Evolutionary conservation across 1,140 invertebrate species (phyloP), one percentile per base, ranked within the genome.

Genomic region (Drosophila aff.): DNA sequence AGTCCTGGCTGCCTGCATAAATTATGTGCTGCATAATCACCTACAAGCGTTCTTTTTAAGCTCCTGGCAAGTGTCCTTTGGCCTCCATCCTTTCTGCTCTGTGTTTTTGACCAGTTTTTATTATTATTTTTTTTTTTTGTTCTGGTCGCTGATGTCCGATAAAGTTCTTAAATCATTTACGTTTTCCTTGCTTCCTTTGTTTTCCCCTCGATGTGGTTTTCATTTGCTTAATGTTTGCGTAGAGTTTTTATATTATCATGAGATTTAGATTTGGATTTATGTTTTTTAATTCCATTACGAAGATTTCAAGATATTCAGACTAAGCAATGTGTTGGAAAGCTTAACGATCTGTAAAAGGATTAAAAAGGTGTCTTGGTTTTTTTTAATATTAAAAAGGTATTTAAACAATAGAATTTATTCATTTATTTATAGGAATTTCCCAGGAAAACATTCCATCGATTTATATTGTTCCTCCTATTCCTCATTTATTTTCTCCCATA

Each of bases 11-110:
- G 63, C 76, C 60, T 82, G 85, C 84, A 87, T 87, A 87, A 87
- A 89, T 87, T 87, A 89, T 78, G 81, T 81, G 77, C 84, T 75
- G 84, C 81, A 89, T 89, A 87, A 87, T 87, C 84, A 87, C 77
- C 81, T 89, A 87, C 81, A 87, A 87, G 84, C 81, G 61, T 87
- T 79, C 49, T 50, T 64, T 89, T 87, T 87, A 79, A 87, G 84
- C 84, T 89, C 52, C 81, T 55, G 77, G 76, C 66, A 76, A 69
- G 61, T 62, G 69, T 75, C 76, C 67, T 73, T 73, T 73, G 46
- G 36, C n/a, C 65, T 40, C 13, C 36, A 15, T 72, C 55, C 15
- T n/a, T 55, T 64, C 28, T 40, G 28, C 40, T 53, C 50, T 44
- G 59, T 64, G 53, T 58, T 46, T 62, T 69, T 46, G 44, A 46